Evolutionary conservation across 1,140 invertebrate species (phyloP), one percentile per base, ranked within the genome.

Genomic region (Penaeus indicus): DNA sequence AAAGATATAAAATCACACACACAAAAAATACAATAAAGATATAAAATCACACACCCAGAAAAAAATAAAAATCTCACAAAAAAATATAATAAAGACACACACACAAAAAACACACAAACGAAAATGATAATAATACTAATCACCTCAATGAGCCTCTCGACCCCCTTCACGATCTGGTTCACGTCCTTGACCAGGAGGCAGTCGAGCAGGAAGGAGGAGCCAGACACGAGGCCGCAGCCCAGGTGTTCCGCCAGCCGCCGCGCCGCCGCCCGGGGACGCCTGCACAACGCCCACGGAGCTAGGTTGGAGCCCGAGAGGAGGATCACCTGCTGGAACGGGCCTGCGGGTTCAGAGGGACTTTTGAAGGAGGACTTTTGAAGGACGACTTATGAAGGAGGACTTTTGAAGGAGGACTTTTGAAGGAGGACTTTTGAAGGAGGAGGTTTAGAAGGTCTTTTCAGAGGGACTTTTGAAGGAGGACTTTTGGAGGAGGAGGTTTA

Each of bases 271-370:
- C 86, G 86, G 0, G 86, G 86, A 27, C 42, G 67, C 61, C 86
- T 77, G 72, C 81, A 78, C 16, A 84, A 42, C 1, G 86, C 86
- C 86, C 86, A 88, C 0, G 86, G 86, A 4, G 86, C 47, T 0
- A 88, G 62, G 42, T 84, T 69, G 22, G 86, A 79, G 27, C 86
- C 86, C 19, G 86, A 88, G 10, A 88, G 38, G 1, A 88, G 81
- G 75, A 88, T 88, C 72, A 88, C 79, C 38, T 88, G 86, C 81
- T 88, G 69, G 86, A 88, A 88, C 4, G 86, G 85, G 32, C 85
- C 85, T 87, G 78, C 19, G 38, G 64, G 83, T 54, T 19, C 25
- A 27, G 62, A 77, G 64, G 62, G 27, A 62, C 63, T 18, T 2
- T 62, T 75, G 21, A 13, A 61, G 42, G 42, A 25, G 22, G 22